Conservation (phyloP, 1,140 invertebrate species). For the Cepaea nemoralis region DNA sequence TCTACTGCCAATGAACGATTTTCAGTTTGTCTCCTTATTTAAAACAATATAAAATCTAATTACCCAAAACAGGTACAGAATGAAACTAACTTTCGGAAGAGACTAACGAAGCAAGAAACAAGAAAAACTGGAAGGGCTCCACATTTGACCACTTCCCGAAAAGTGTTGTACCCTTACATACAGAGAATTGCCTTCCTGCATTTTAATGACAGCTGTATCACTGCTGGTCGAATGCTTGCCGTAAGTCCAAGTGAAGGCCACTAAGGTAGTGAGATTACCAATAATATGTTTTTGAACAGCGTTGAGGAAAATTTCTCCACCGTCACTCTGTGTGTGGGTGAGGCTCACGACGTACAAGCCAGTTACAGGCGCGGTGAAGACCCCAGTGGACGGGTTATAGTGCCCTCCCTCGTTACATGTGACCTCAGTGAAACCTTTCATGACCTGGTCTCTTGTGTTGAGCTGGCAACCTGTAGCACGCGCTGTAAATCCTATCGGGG, state of each 20-base stretch:
- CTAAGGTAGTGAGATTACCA: background rate
- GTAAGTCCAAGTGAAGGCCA: background rate
- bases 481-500: background rate
- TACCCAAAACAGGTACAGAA: no score
- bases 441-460: background rate
- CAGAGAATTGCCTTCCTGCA: background rate
- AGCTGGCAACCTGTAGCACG: background rate
- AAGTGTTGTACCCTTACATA: background rate
- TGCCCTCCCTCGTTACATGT: background rate
- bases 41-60: no score
- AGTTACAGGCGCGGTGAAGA: background rate
- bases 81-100: no score
- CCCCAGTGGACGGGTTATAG: background rate
- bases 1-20: no score
- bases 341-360: constrained; percentile 9
- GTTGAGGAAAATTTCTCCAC: background rate
- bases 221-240: background rate
- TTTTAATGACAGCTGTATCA: background rate
- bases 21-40: no score
- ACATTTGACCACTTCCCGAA: background rate
- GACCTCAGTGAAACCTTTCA: constrained; percentile 4
- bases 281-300: background rate
- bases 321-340: background rate
- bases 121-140: constrained; percentile 8
- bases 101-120: background rate